phyloP scores from a whole-genome alignment of 2,888 invertebrate genomes.

The Ptilodon capucinus region DNA sequence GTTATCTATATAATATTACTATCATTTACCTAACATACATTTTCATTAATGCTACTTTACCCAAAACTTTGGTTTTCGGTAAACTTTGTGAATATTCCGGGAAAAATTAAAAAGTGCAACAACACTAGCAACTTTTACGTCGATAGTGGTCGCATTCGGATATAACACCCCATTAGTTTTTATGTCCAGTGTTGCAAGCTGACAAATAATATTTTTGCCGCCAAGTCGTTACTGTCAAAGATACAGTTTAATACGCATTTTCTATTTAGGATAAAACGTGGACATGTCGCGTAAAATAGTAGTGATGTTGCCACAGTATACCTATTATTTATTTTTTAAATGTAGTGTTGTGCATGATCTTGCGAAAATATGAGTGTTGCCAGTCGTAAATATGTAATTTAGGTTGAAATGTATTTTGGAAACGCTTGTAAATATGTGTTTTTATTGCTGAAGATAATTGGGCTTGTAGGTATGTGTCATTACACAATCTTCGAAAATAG shows the following conservation, averaged over 20 bases:
- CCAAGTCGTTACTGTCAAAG: conserved; percentile 35
- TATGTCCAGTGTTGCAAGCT: conserved; percentile 46
- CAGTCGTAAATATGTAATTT: too few species aligned
- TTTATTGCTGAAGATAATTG: too few species aligned
- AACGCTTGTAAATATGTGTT: too few species aligned
- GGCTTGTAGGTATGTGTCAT: too few species aligned
- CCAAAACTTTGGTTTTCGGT: too few species aligned
- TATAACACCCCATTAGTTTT: conserved; percentile 66
- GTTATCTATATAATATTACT: too few species aligned
- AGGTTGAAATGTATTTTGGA: too few species aligned
- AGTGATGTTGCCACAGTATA: background rate
- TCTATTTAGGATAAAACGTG: conserved; percentile 33
- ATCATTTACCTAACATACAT: too few species aligned
- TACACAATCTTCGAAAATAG: too few species aligned
- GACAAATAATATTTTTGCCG: conserved; percentile 42
- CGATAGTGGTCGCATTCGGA: conserved; percentile 48
- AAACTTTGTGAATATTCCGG: too few species aligned
- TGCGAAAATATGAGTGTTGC: conserved; percentile 11
- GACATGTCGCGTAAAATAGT: conserved; percentile 17
- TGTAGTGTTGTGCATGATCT: conserved; percentile 15
- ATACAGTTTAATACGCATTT: conserved; percentile 35
- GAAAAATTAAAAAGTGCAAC: background rate
- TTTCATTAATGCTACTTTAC: background rate
- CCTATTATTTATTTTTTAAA: conserved; percentile 8
- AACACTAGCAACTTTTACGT: conserved; percentile 40